Conservation (phyloP, 2,113 vertebrate genomes). For the Dipodomys merriami region DNA sequence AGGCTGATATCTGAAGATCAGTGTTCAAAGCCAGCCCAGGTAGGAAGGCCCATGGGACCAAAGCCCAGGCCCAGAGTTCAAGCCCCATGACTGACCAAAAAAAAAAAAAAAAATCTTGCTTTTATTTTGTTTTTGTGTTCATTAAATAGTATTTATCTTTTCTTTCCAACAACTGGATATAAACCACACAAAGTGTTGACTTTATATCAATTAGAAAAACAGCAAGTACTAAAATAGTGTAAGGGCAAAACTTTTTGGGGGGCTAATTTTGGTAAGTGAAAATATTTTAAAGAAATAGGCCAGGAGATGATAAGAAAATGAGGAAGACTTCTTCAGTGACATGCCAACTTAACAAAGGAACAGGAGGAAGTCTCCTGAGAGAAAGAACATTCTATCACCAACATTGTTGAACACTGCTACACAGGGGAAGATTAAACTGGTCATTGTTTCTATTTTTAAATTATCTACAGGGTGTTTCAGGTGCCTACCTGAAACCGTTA, state of each 20-base stretch:
- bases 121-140: neutral
- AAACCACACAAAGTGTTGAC: conserved; percentile 49
- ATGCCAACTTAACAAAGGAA: neutral
- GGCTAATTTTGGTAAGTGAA: neutral
- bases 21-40: too few species aligned
- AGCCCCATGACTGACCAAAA: too few species aligned
- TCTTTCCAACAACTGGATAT: conserved; percentile 34
- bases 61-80: too few species aligned
- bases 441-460: neutral
- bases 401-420: neutral
- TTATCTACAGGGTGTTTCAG: neutral
- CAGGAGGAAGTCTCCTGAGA: neutral
- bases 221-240: neutral
- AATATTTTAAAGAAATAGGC: conserved; percentile 30
- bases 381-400: neutral
- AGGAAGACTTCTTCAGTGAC: neutral
- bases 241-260: neutral
- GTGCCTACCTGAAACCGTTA: neutral
- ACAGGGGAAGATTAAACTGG: neutral
- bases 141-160: conserved; percentile 33
- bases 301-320: neutral
- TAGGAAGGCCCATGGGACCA: too few species aligned
- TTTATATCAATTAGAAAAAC: conserved; percentile 40
- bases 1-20: too few species aligned
- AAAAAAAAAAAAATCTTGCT: too few species aligned